Evolutionary conservation across 2,113 vertebrate species (phyloP), one percentile per base, ranked within the genome.

Genomic region (Colius striatus): DNA sequence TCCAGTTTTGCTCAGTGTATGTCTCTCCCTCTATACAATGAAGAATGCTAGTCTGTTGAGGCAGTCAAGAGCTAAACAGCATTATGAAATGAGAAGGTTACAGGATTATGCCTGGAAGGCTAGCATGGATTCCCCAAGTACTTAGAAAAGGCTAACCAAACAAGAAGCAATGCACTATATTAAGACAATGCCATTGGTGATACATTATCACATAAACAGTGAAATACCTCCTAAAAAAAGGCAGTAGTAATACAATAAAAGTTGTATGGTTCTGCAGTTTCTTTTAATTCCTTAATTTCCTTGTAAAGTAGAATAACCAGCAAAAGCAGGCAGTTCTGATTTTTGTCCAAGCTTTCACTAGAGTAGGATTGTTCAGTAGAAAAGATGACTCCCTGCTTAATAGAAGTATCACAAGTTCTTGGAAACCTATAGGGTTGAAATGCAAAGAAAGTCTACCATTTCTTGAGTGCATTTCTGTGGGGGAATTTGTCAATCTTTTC

Each of bases 51-150:
- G 66, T 41, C n/a, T n/a, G 43, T 55, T 5, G 27, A 85, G 14
- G 29, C 32, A 27, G 2, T 0, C 1, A 15, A 22, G 15, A 51
- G 13, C 5, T 51, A 4, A 23, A 11, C 1, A 48, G 51, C 4
- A 3, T 32, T 67, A 36, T 11, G 4, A 27, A 53, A 36, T 7
- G 17, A 74, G 51, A 72, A 38, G 10, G 20, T 63, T 27, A 36
- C 10, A 78, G 34, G 78, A 38, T 27, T 26, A 45, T 8, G 5
- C 21, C 65, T 84, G 10, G 34, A 81, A 84, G 20, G 27, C 23
- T 38, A 38, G 13, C 27, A 1, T 22, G 29, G 26, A 72, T 74
- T 90, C 29, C 30, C 26, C 6, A 7, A 50, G n/a, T 38, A 16
- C 16, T 55, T 66, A 5, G 16, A 50, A 74, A 65, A 48, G 29